Conservation (phyloP, 2,888 invertebrate genomes). For the Zaprionus lineosus region DNA sequence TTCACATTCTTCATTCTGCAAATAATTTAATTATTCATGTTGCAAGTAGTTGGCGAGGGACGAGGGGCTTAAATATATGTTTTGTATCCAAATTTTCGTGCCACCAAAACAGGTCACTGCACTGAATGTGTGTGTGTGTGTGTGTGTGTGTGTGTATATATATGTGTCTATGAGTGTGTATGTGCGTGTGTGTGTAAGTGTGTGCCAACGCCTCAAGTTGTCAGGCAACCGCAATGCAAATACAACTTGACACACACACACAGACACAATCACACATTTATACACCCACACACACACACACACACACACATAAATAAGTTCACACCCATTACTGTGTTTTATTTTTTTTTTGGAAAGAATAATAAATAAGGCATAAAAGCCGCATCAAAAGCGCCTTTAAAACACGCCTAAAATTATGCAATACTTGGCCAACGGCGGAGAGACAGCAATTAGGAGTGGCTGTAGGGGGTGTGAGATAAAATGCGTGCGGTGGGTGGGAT, state of each 20-base stretch:
- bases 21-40: conserved; percentile 52
- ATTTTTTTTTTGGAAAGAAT: no score
- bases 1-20: conserved; percentile 11
- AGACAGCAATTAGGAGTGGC: conserved; percentile 43
- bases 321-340: no score
- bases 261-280: conserved; percentile 5
- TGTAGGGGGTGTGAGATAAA: background rate
- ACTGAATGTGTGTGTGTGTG: no score
- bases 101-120: conserved; percentile 62
- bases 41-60: background rate
- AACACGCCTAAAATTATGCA: conserved; percentile 65
- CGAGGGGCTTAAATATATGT: conserved; percentile 11
- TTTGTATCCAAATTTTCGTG: conserved; percentile 35
- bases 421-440: conserved; percentile 44
- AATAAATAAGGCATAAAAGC: conserved; percentile 77
- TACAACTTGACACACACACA: conserved; percentile 42
- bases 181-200: no score
- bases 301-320: background rate
- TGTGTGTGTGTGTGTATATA: no score
- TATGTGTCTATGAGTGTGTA: no score
- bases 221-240: conserved; percentile 59
- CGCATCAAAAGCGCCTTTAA: conserved; percentile 73
- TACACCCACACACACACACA: background rate
- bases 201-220: conserved; percentile 62
- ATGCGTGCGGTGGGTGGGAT: conserved; percentile 32